Percentiles rank a stretch among this genome's conserved stretches.
Evolutionary conservation across 2,888 invertebrate genomes (phyloP).

Genomic region (Amphipoea lucens): DNA sequence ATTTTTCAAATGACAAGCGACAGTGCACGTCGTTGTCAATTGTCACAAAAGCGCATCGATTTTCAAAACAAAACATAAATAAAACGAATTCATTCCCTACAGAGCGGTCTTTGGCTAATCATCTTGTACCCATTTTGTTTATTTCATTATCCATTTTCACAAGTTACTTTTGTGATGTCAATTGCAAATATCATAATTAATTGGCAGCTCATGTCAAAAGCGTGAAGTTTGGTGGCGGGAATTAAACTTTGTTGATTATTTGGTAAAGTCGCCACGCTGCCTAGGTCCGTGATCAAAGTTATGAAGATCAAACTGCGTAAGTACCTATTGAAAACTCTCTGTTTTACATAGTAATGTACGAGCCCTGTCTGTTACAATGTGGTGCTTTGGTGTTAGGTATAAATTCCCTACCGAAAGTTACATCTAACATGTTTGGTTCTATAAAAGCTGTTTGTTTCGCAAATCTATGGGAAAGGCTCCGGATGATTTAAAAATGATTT

Average conservation of each 20-base stretch:
- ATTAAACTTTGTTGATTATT: constrained; percentile 74
- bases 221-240: constrained; percentile 79
- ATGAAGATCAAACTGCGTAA: constrained; percentile 90
- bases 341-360: neutral
- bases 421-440: neutral
- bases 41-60: constrained; percentile 85
- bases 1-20: constrained; percentile 86
- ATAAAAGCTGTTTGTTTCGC: constrained; percentile 5
- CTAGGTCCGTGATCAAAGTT: constrained; percentile 88
- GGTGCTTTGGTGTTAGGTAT: neutral
- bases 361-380: constrained; percentile 5
- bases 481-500: neutral
- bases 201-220: constrained; percentile 78
- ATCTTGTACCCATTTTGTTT: constrained; percentile 64
- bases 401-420: neutral
- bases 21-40: constrained; percentile 84
- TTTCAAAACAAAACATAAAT: constrained; percentile 81
- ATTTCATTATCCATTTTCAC: constrained; percentile 62
- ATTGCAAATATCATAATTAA: constrained; percentile 67
- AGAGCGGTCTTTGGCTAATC: constrained; percentile 70
- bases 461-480: neutral
- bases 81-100: constrained; percentile 73
- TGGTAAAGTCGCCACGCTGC: constrained; percentile 85
- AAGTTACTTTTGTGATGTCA: constrained; percentile 69
- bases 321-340: constrained; percentile 64